These are phyloP conservation scores for Thamnophis elegans DNA, from an alignment of 2,797 vertebrate genomes.

Conservation along the genomic window DNA sequence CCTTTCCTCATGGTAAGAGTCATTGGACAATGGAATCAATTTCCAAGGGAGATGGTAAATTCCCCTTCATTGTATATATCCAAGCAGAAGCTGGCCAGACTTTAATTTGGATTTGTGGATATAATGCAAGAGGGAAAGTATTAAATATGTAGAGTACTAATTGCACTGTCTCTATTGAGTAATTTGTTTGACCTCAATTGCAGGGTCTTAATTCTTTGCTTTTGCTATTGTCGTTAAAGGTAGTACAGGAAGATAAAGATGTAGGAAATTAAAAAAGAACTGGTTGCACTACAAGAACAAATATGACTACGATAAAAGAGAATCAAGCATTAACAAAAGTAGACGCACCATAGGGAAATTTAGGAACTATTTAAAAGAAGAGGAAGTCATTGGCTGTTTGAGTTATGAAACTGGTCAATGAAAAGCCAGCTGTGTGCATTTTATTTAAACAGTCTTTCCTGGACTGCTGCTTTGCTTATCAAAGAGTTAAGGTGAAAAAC, in stretches of 20 bases:
- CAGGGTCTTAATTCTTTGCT: not conserved
- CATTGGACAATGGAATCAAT: not conserved
- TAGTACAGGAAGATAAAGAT: not conserved
- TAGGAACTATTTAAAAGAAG: not conserved
- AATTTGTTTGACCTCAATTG: not conserved
- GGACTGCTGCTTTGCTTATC: constrained; percentile 44
- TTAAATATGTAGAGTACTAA: not conserved
- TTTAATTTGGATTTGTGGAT: not conserved
- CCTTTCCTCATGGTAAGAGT: not conserved
- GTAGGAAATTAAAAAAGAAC: not conserved
- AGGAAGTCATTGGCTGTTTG: not conserved
- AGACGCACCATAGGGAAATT: not conserved
- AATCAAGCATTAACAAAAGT: not conserved
- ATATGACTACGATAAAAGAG: not conserved
- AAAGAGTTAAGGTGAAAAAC: constrained; percentile 56
- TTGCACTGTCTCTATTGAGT: not conserved
- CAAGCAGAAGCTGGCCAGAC: not conserved
- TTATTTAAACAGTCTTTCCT: constrained; percentile 35
- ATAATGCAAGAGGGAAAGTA: not conserved
- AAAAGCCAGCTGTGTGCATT: not conserved
- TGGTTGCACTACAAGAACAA: not conserved
- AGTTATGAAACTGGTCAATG: not conserved
- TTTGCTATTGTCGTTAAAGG: not conserved
- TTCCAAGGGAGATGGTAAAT: not conserved
- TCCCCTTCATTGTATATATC: not conserved